Base-by-base conservation (phyloP, 2,888 invertebrate genomes). In the Melanostoma mellinum region DNA sequence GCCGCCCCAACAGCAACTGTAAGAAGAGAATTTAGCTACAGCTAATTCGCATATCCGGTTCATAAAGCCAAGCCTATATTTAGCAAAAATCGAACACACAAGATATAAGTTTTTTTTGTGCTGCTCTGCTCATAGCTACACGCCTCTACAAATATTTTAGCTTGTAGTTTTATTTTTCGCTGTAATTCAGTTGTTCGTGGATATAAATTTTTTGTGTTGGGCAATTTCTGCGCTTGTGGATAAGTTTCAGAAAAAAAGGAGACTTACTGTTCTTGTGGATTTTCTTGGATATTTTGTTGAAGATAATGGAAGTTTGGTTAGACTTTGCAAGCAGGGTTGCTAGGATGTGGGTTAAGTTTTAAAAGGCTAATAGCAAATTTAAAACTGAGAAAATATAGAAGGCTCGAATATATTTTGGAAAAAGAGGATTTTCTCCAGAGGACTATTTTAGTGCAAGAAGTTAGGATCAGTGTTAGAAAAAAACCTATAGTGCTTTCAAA, bases 41-140 rank as follows among this genome's bases (percentile, higher is more conserved):
- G 78, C 73, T 79, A 79, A 84, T 84, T 78, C 84, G 79, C 74
- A 84, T 84, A 84, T 84, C 84, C 84, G 84, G 84, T 79, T 84
- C 84, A 84, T 84, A 84, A 74, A 67, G 48, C 67, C 84, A 71
- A 71, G 84, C 75, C 79, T 84, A 84, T 84, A 84, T 84, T 84
- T 84, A 84, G 84, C 78, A n/a, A 78, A 79, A 65, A 73, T 78
- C 63, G 65, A 78, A 74, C 50, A 56, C 6, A 46, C 67, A 67
- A 55, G 42, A 71, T 60, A 67, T 20, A 33, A n/a, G n/a, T 52
- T 63, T 65, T 46, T 52, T 50, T 68, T 42, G 35, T 55, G 44
- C 35, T 35, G 6, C 2, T 35, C 4, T 35, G 2, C 5, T 10
- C 32, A 63, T 63, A 63, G 63, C 50, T 63, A 50, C 53, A 60